Evolutionary conservation across 1,140 invertebrate species (phyloP).

Genomic region (Agrilus planipennis): DNA sequence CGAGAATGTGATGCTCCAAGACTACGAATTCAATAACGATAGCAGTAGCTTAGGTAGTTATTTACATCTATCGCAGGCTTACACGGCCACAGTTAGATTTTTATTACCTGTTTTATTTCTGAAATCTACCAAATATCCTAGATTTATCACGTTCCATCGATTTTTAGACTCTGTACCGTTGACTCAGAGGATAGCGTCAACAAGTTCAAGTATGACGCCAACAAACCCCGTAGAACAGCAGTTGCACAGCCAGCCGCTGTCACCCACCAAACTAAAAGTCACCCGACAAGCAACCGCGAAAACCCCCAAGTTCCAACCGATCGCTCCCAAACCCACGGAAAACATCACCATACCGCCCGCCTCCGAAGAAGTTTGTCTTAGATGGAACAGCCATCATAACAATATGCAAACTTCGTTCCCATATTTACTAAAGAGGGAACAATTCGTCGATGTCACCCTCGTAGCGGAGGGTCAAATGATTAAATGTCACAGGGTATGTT

Average conservation of each 20-base stretch:
- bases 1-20: conserved; percentile 7
- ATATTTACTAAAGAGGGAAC: conserved; percentile 36
- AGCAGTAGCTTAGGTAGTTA: background rate
- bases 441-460: conserved; percentile 45
- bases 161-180: conserved; percentile 27
- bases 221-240: conserved; percentile 10
- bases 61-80: background rate
- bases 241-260: conserved; percentile 23
- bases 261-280: conserved; percentile 25
- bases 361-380: conserved; percentile 44
- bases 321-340: conserved; percentile 1
- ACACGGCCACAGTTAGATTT: no score
- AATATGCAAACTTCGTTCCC: conserved; percentile 53
- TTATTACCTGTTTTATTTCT: no score
- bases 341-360: conserved; percentile 1
- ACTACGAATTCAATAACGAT: conserved; percentile 2
- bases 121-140: no score
- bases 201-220: background rate
- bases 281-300: background rate
- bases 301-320: conserved; percentile 6
- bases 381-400: conserved; percentile 60
- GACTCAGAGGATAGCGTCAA: conserved; percentile 16
- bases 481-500: conserved; percentile 35
- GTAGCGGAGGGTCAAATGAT: conserved; percentile 39
- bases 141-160: no score